phyloP scores from a whole-genome alignment of 2,113 vertebrate genomes.

The Gymnorhina tibicen region DNA sequence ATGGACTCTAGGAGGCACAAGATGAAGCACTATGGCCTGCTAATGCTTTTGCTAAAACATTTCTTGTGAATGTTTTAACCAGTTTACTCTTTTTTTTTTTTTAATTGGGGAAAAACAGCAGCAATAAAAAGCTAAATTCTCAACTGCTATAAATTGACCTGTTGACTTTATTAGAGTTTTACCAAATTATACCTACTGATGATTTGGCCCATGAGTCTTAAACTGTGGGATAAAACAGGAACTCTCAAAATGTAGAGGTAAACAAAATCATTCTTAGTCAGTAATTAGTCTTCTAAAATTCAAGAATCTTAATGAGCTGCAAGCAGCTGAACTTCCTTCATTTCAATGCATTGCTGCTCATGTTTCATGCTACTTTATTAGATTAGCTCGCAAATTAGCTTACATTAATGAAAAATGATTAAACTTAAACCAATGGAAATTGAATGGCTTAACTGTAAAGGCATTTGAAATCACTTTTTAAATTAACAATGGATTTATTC shows the following conservation, averaged over 20 bases:
- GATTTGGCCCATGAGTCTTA: background rate
- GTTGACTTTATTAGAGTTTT: background rate
- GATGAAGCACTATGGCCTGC: background rate
- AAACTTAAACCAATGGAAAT: slow-evolving; percentile 59
- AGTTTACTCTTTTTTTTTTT: background rate
- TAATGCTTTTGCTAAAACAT: background rate
- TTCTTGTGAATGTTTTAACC: background rate
- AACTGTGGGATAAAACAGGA: slow-evolving; percentile 28
- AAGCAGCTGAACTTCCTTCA: slow-evolving; percentile 42
- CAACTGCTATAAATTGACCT: background rate
- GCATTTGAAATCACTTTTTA: slow-evolving; percentile 51
- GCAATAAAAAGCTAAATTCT: background rate
- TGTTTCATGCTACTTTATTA: slow-evolving; percentile 63
- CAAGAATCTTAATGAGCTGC: slow-evolving; percentile 46
- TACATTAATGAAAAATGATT: slow-evolving; percentile 58
- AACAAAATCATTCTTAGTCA: slow-evolving; percentile 45
- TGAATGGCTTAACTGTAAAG: slow-evolving; percentile 50
- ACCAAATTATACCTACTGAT: background rate
- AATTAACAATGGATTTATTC: slow-evolving; percentile 51
- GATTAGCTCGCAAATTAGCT: slow-evolving; percentile 63
- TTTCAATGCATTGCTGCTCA: slow-evolving; percentile 33
- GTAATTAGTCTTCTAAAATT: slow-evolving; percentile 57
- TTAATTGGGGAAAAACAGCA: background rate
- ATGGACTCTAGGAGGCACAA: background rate
- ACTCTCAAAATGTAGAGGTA: slow-evolving; percentile 36